A percentile compares a stretch with the other conserved stretches of the same genome.
phyloP scores from a whole-genome alignment of 2,797 vertebrate genomes.

The Sorex maritimensis region DNA sequence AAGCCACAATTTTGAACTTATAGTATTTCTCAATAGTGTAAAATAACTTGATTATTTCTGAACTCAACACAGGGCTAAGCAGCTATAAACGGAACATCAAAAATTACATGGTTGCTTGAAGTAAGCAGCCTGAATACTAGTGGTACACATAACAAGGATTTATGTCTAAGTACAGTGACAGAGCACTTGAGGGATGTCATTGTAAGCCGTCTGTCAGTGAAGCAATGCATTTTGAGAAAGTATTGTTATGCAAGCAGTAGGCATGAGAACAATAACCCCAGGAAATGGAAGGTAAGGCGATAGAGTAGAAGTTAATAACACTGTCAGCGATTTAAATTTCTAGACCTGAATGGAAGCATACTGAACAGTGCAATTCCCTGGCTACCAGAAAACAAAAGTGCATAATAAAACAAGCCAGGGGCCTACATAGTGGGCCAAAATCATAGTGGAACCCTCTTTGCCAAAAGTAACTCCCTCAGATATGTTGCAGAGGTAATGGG shows the following conservation, averaged over 20 bases:
- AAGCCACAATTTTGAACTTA: slow-evolving; percentile 5
- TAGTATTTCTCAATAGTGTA: background rate
- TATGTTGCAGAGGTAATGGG: background rate
- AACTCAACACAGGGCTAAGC: background rate
- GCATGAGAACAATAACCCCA: background rate
- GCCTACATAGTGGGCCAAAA: no score
- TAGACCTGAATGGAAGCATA: background rate
- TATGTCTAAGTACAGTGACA: background rate
- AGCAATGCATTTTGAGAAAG: background rate
- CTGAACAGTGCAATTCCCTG: background rate
- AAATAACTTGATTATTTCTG: background rate
- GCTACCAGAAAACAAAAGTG: background rate
- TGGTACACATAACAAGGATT: background rate
- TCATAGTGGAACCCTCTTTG: background rate
- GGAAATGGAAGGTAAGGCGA: no score
- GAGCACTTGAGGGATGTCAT: background rate
- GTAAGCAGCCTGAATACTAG: background rate
- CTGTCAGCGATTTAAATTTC: background rate
- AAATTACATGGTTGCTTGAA: background rate
- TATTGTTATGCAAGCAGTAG: background rate
- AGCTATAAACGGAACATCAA: background rate
- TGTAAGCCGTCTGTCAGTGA: accelerated
- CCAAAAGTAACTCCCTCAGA: background rate
- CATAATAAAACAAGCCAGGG: background rate
- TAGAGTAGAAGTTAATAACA: background rate